Evolutionary conservation across 2,888 invertebrate genomes (phyloP).

Genomic region (Drosophila formosana): DNA sequence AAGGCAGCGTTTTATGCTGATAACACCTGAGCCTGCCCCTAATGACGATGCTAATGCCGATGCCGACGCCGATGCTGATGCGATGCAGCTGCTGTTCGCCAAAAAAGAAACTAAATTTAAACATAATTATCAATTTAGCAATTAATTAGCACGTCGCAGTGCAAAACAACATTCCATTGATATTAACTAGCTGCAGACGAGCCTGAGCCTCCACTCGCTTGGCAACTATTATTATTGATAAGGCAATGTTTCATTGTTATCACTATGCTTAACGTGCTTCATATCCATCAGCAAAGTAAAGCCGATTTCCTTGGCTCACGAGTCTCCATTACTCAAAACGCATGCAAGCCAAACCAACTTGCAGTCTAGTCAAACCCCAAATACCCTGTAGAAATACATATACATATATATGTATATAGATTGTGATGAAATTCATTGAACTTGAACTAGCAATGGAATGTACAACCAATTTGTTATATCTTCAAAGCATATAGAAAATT

Average conservation of each 20-base stretch:
- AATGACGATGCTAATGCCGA: conserved; percentile 9
- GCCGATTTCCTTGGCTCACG: neutral
- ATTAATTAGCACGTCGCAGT: conserved; percentile 38
- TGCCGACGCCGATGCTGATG: neutral
- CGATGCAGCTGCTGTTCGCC: conserved; percentile 24
- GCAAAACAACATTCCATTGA: conserved; percentile 35
- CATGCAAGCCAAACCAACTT: neutral
- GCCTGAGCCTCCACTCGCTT: neutral
- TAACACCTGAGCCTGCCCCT: conserved; percentile 44
- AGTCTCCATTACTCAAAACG: neutral
- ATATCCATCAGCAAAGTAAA: neutral
- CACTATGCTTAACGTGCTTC: neutral
- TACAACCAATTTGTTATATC: no score
- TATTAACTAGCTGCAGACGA: conserved; percentile 33
- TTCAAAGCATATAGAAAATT: no score
- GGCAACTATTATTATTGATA: conserved; percentile 2
- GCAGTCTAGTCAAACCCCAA: neutral
- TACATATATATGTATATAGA: no score
- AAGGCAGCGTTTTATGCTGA: conserved; percentile 24
- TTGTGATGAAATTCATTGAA: no score
- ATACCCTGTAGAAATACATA: no score
- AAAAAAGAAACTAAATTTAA: conserved; percentile 46
- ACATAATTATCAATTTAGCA: conserved; percentile 52
- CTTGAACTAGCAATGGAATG: no score
- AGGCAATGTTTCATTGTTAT: neutral